Conservation (phyloP, 1,140 invertebrate genomes). For the Penaeus vannamei region DNA sequence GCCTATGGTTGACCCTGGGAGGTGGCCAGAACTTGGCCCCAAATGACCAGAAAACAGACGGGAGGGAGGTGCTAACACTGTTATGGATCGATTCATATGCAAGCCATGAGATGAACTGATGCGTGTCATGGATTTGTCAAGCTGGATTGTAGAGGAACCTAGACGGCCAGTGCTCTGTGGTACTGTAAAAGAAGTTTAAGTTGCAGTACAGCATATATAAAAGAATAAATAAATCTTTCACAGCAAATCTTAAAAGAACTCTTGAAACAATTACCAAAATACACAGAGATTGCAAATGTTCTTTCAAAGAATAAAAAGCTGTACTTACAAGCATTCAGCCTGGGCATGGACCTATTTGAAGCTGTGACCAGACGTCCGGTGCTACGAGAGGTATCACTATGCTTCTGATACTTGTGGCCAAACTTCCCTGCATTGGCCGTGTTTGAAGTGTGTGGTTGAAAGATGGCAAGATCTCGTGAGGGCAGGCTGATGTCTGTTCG, state of each 20-base stretch:
- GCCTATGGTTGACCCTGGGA: constrained; percentile 39
- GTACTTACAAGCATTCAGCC: constrained; percentile 77
- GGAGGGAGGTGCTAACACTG: constrained; percentile 58
- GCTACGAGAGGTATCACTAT: constrained; percentile 63
- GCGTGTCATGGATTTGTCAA: constrained; percentile 87
- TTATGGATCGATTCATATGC: constrained; percentile 74
- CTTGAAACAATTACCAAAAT: too few relatives aligned
- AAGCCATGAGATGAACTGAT: constrained; percentile 79
- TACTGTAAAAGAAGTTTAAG: constrained; percentile 49
- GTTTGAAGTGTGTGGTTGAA: constrained; percentile 56
- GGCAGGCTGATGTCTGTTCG: constrained; percentile 76
- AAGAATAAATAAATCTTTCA: not conserved
- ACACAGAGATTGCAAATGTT: too few relatives aligned
- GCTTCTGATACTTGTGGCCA: constrained; percentile 69
- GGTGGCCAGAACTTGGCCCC: constrained; percentile 42
- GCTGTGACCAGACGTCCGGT: constrained; percentile 72
- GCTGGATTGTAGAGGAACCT: constrained; percentile 80
- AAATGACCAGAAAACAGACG: constrained; percentile 57
- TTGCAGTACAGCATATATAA: constrained; percentile 18
- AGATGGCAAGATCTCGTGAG: constrained; percentile 52
- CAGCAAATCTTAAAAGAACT: too few relatives aligned
- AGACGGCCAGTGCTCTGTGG: constrained; percentile 70
- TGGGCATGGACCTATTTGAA: constrained; percentile 79
- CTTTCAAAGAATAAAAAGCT: not conserved
- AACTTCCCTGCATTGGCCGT: constrained; percentile 44